Evolutionary conservation across 1,140 invertebrate species (phyloP).

Genomic region (Micrasema longulum): DNA sequence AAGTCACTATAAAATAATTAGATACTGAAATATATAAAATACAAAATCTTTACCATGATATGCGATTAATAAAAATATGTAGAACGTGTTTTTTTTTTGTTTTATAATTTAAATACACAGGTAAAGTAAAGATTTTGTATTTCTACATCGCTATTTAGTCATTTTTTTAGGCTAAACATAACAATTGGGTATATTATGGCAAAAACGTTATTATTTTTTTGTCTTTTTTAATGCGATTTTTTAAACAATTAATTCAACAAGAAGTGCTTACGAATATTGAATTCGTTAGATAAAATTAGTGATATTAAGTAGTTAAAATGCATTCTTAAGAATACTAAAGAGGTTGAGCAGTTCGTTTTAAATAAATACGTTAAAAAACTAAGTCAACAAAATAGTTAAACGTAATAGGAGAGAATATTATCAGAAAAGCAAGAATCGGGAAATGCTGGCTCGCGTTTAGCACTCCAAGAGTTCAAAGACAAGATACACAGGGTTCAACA

Average conservation of each 20-base stretch:
- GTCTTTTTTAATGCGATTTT: constrained; percentile 3
- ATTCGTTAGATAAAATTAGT: constrained; percentile 4
- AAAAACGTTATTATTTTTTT: constrained; percentile 23
- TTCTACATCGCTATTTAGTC: not conserved
- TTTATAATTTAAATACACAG: too few species aligned
- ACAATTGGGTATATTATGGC: constrained; percentile 18
- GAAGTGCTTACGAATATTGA: not conserved
- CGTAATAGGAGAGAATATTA: not conserved
- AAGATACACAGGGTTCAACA: constrained; percentile 16
- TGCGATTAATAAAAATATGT: too few species aligned
- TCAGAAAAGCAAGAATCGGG: constrained; percentile 2
- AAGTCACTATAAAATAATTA: too few species aligned
- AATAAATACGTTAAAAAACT: constrained; percentile 34
- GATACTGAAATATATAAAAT: too few species aligned
- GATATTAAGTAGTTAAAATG: constrained; percentile 22
- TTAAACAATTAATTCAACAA: not conserved
- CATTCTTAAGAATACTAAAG: constrained; percentile 3
- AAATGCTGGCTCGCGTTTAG: constrained; percentile 18
- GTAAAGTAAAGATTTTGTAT: too few species aligned
- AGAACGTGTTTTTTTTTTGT: too few species aligned
- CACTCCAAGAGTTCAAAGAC: constrained; percentile 20
- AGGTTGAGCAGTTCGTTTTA: constrained; percentile 33
- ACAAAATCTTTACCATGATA: too few species aligned
- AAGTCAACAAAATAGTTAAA: not conserved
- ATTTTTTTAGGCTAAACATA: not conserved